Percentiles rank a stretch among this genome's conserved stretches.
phyloP scores from a whole-genome alignment of 2,113 vertebrate genomes.

The rat (Rattus norvegicus) region DNA sequence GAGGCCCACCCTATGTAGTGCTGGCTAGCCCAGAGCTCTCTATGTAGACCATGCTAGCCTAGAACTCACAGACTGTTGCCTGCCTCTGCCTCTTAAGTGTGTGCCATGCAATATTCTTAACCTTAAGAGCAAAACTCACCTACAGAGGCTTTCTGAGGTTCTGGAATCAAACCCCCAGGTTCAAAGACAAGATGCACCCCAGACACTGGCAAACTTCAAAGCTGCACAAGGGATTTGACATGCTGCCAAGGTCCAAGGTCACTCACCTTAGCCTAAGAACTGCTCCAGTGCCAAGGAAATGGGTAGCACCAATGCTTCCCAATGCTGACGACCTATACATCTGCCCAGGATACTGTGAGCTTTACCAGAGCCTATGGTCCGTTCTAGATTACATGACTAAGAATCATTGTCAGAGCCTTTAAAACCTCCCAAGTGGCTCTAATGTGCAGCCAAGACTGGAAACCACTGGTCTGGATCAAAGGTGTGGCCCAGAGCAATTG shows the following conservation, averaged over 20 bases:
- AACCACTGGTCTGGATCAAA: background rate
- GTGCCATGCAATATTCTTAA: background rate
- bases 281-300: background rate
- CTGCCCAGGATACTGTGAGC: background rate
- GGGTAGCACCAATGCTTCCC: fast-evolving
- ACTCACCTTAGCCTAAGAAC: background rate
- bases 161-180: background rate
- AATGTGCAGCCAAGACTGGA: background rate
- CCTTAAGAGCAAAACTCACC: background rate
- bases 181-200: background rate
- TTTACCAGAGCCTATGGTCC: background rate
- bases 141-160: background rate
- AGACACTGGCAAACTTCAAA: background rate
- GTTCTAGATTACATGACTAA: background rate
- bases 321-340: background rate
- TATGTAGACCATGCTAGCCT: background rate
- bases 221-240: background rate
- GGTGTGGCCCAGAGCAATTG: background rate
- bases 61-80: background rate
- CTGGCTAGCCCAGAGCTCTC: background rate
- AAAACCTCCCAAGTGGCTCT: background rate
- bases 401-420: background rate
- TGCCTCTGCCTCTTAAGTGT: background rate
- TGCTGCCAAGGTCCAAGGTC: background rate
- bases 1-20: background rate